Base-by-base conservation (phyloP, 92 coral and sea anemone genomes). In the Parazoanthus atlanticus region DNA sequence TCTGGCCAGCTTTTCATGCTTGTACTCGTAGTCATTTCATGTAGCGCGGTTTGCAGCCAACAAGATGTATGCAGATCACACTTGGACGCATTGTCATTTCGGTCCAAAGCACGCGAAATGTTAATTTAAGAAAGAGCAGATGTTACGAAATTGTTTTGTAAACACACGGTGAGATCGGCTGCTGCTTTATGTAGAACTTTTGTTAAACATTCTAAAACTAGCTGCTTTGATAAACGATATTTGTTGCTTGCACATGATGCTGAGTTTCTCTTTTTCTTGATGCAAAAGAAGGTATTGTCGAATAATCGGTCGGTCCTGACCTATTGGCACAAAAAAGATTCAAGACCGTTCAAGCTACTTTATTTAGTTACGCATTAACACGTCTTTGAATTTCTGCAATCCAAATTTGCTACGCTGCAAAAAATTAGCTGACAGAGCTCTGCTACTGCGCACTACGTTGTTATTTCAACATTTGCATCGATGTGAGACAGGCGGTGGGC, bases 111-210 rank as follows among this genome's bases (percentile, higher is more conserved):
- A 61, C 69, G 33, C 26, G 54, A 76, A 76, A 76, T 76, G 80
- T 30, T 34, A 76, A 76, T 76, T 76, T 76, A 6, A 31, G 56
- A 76, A 76, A 41, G 28, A 76, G 80, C 46, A 34, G 80, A 34
- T 76, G 46, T 16, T 41, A n/a, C 54, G 52, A 76, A 76, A 40
- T 76, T 76, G 29, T 38, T 76, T 28, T 34, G 80, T 34, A 76
- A 76, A 76, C 52, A 76, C 28, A 40, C 5, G 29, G 26, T 71
- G 29, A 38, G 28, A 34, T 76, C 80, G 80, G 54, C 80, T 71
- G 38, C 36, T 71, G 33, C n/a, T 11, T 71, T 71, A 28, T 28
- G 28, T 71, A 28, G 32, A 32, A 11, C 76, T 28, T 71, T 15
- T 71, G 33, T 71, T 71, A 71, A 71, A 30, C 69, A 25, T 61